Base-by-base conservation (phyloP, 53 echinoderm and acorn worm species). In the Crossaster papposus region DNA sequence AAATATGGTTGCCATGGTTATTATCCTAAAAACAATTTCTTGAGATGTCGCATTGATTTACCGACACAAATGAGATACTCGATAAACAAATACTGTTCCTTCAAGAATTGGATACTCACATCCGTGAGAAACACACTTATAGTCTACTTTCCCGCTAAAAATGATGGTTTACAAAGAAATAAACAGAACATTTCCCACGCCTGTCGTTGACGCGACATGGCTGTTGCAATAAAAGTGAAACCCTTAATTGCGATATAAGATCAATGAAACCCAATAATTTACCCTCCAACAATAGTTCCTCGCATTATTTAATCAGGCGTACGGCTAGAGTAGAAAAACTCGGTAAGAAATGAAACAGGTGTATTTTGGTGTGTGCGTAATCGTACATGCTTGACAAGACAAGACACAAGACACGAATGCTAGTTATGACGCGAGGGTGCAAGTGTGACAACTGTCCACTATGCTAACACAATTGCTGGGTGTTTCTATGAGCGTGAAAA, bases 281-380 rank as follows among this genome's bases (percentile, higher is more conserved):
- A 3, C 12, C 23, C 62, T 62, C 3, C 62, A 3, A 14, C 15
- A 14, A 3, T 18, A 14, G 18, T 62, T 62, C 62, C 17, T 62
- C 23, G 54, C 51, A 33, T 55, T 79, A 28, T 31, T 28, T 32
- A 30, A 79, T 52, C 79, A 55, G 51, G 33, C 79, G 79, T 79
- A n/a, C n/a, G n/a, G n/a, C n/a, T 55, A 55, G 30, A 30, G 4
- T 13, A 52, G 30, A 79, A 51, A 79, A 51, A 79, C 38, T 11
- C 3, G 18, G 30, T 26, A n/a, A 29, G 10, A 79, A 79, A 51
- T 51, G 52, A 51, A 15, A 79, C 51, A 30, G 26, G 52, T 30
- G 79, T 52, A 52, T 54, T 51, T 54, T 51, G 79, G 30, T 30
- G 28, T 37, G 13, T 78, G 38, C 26, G 23, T 51, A 28, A 79